Percentiles rank a stretch among this genome's conserved stretches.
Conservation (phyloP, 1,140 invertebrate genomes). For the Laodelphax striatellus region DNA sequence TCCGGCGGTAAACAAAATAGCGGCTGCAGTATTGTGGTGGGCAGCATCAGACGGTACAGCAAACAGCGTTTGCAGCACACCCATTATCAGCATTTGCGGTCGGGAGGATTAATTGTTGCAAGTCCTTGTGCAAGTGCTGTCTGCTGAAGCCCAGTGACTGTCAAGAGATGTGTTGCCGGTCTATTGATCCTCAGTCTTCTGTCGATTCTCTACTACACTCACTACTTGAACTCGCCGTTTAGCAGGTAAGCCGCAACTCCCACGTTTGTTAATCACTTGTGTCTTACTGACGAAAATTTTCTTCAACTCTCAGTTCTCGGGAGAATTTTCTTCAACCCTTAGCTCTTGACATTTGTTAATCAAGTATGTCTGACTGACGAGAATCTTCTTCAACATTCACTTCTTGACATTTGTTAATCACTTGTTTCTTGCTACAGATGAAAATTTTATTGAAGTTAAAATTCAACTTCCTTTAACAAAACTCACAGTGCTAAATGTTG, state of each 20-base stretch:
- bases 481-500: too few species aligned
- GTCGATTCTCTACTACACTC: constrained; percentile 61
- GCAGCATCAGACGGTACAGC: neutral
- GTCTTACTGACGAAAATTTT: too few species aligned
- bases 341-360: too few species aligned
- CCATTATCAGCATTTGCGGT: neutral
- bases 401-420: too few species aligned
- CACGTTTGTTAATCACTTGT: too few species aligned
- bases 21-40: neutral
- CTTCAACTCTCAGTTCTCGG: too few species aligned
- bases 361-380: too few species aligned
- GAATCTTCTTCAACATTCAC: too few species aligned
- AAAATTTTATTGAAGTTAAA: too few species aligned
- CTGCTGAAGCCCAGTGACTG: constrained; percentile 52
- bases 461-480: too few species aligned
- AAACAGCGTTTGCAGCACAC: neutral
- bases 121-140: constrained; percentile 29
- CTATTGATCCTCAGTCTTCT: constrained; percentile 51
- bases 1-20: neutral
- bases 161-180: constrained; percentile 54
- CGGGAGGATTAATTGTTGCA: neutral
- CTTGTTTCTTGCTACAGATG: too few species aligned
- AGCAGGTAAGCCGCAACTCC: constrained; percentile 41
- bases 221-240: constrained; percentile 55
- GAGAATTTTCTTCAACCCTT: too few species aligned